These are phyloP conservation scores for Cloeon dipterum DNA, from an alignment of 2,888 invertebrate species.

Conservation along the genomic window DNA sequence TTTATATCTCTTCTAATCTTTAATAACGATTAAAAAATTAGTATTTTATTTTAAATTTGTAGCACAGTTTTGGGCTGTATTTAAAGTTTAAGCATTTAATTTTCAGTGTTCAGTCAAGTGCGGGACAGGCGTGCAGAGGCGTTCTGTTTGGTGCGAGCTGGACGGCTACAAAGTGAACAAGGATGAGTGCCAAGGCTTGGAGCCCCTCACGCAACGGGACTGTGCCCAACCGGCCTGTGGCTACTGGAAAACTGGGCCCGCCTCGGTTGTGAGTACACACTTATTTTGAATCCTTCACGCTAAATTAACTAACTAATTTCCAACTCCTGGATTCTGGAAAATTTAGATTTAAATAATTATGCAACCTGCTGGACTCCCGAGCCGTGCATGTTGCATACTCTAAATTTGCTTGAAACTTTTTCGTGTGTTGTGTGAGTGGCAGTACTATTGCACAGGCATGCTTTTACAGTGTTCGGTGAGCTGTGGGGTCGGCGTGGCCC, in stretches of 20 bases:
- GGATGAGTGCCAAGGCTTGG: slow-evolving; percentile 18
- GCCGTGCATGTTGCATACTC: neutral
- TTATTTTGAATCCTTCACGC: no score
- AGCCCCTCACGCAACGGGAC: slow-evolving; percentile 11
- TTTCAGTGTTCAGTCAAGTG: slow-evolving; percentile 40
- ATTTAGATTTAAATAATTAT: neutral
- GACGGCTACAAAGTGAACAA: slow-evolving; percentile 21
- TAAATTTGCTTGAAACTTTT: slow-evolving; percentile 1
- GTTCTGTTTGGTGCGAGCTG: slow-evolving; percentile 28
- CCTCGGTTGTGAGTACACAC: no score
- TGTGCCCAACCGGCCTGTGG: slow-evolving; percentile 1
- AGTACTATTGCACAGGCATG: no score
- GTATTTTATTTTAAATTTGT: slow-evolving; percentile 1
- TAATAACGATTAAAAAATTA: neutral
- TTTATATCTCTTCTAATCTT: neutral
- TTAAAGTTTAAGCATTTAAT: no score
- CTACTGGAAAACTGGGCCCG: neutral
- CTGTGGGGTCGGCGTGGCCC: slow-evolving; percentile 24
- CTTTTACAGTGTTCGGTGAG: slow-evolving; percentile 20
- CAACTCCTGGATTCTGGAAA: no score
- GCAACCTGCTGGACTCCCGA: slow-evolving; percentile 2
- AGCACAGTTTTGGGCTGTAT: no score
- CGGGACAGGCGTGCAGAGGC: slow-evolving; percentile 27
- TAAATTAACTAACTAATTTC: no score
- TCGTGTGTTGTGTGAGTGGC: slow-evolving; percentile 9